phyloP scores from a whole-genome alignment of 2,888 invertebrate species.

The Gryllus longicercus region DNA sequence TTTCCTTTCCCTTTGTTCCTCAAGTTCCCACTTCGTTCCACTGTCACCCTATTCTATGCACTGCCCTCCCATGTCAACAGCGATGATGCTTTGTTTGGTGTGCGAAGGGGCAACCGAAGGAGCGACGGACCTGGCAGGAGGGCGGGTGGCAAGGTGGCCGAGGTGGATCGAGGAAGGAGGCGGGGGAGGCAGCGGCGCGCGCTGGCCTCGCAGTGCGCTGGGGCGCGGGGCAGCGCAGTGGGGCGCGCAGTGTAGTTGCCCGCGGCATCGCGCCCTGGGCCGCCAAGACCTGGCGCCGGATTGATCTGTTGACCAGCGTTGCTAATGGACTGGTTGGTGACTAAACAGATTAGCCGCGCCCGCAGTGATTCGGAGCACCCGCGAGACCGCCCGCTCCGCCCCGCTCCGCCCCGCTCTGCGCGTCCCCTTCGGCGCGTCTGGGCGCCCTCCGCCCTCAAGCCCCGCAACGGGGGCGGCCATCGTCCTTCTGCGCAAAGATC shows the following conservation, averaged over 20 bases:
- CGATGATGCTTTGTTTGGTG: no score
- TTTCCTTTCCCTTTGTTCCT: no score
- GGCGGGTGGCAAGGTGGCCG: background rate
- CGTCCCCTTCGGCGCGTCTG: no score
- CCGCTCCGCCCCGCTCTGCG: background rate
- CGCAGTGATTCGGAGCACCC: background rate
- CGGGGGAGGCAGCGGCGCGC: background rate
- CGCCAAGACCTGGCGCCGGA: background rate
- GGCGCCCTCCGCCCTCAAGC: no score
- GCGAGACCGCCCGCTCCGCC: background rate
- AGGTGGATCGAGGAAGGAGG: background rate
- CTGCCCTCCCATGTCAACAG: no score
- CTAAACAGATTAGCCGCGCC: background rate
- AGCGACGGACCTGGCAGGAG: background rate
- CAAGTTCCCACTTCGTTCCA: no score
- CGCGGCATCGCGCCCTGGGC: background rate
- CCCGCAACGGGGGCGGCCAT: no score
- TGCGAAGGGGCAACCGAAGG: no score
- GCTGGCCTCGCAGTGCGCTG: background rate
- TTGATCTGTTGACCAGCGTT: background rate
- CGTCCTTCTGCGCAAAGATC: no score
- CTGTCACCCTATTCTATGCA: no score
- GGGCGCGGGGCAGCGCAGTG: background rate
- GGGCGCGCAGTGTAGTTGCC: background rate
- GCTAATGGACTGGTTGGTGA: constrained; percentile 2